Evolutionary conservation across 1,140 invertebrate genomes (phyloP), one percentile per base, ranked within the genome.

Genomic region (Thaumetopoea pityocampa): DNA sequence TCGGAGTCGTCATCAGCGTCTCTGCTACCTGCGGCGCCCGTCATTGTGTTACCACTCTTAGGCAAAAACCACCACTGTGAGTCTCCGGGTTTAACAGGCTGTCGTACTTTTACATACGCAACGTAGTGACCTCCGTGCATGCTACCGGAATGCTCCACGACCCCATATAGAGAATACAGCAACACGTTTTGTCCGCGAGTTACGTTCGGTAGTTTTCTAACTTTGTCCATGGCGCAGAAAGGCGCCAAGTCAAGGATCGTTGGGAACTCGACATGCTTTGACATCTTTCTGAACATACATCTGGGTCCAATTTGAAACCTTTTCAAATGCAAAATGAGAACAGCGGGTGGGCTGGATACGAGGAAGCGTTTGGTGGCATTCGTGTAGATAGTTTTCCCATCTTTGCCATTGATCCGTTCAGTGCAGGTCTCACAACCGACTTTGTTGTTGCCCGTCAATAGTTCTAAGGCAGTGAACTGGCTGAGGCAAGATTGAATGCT

Each of bases 311-410:
- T 58, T 46, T 95, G 93, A 76, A 95, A 96, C 16, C 98, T 81
- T 82, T 99, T 99, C 27, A 99, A 81, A 72, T 99, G 98, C 9
- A 99, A 81, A 16, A 98, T 99, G 0, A 99, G 87, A 41, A 99
- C 91, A 2, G 96, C 92, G 1, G 98, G 98, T 15, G 96, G 96
- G 63, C 89, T 90, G 40, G 92, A 94, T 6, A 99, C 92, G 1
- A 98, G 87, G 67, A 98, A 92, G 68, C 98, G 94, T 77, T 98
- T 98, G 1, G 92, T 94, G 18, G 96, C 95, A 71, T 94, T 93
- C 1, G 93, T 96, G 67, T 94, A 95, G 0, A 97, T 91, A 10
- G 92, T 91, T 67, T 95, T 93, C 17, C 88, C 89, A 10, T 87
- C 86, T 45, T 88, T 86, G 5, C 87, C 88, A 48, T 90, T 91